Evolutionary conservation across 2,888 invertebrate species (phyloP).

Genomic region (Nymphalis polychloros): DNA sequence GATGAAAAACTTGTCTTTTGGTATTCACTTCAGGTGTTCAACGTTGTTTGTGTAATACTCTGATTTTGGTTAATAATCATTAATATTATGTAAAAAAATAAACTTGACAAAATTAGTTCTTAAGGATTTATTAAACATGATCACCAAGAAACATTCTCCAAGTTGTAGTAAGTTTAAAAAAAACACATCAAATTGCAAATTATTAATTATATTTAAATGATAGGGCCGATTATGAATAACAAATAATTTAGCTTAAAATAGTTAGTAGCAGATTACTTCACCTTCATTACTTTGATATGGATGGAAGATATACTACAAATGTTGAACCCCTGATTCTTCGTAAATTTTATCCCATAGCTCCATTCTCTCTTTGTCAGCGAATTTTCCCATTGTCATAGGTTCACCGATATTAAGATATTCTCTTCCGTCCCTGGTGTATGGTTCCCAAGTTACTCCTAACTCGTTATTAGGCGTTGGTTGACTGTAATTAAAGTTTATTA

Average conservation of each 20-base stretch:
- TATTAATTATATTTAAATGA: too few relatives aligned
- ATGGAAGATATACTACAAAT: not conserved
- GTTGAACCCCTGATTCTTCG: slow-evolving; percentile 47
- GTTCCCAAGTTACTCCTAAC: slow-evolving; percentile 58
- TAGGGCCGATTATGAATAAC: too few relatives aligned
- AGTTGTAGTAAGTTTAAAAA: too few relatives aligned
- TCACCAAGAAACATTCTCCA: too few relatives aligned
- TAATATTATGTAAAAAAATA: too few relatives aligned
- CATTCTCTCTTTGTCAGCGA: slow-evolving; percentile 55
- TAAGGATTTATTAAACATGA: too few relatives aligned
- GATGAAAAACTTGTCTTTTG: too few relatives aligned
- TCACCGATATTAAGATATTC: slow-evolving; percentile 62
- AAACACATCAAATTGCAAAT: too few relatives aligned
- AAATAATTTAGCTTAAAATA: not conserved
- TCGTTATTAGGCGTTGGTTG: slow-evolving; percentile 53
- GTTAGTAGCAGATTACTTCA: not conserved
- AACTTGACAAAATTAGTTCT: too few relatives aligned
- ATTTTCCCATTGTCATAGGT: slow-evolving; percentile 48
- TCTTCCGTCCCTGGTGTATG: slow-evolving; percentile 47
- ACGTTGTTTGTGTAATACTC: too few relatives aligned
- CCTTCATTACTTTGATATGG: not conserved
- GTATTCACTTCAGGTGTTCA: too few relatives aligned
- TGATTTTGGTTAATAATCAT: too few relatives aligned
- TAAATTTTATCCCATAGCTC: slow-evolving; percentile 71
- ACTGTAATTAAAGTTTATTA: slow-evolving; percentile 44